These are phyloP conservation scores for Metallyticus violacea DNA, from an alignment of 2,888 invertebrate species.

Conservation along the genomic window DNA sequence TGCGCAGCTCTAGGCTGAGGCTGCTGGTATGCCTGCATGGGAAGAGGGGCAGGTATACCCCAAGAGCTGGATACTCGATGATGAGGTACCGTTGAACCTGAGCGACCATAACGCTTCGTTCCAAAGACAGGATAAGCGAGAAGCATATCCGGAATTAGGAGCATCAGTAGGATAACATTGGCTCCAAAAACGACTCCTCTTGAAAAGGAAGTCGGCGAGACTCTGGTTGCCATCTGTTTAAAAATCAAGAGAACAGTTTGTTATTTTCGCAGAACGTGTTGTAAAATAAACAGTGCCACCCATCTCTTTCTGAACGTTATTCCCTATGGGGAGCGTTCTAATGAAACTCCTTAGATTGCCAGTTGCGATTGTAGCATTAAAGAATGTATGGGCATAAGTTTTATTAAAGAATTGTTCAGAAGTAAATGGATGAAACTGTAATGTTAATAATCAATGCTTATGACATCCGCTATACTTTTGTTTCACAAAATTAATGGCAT, in stretches of 20 bases:
- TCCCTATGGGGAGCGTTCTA: too few species aligned
- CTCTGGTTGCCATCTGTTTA: background rate
- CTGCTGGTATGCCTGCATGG: conserved; percentile 24
- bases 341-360: too few species aligned
- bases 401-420: too few species aligned
- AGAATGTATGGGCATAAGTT: too few species aligned
- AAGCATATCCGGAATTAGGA: conserved; percentile 40
- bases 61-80: conserved; percentile 11
- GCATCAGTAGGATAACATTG: background rate
- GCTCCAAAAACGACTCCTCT: background rate
- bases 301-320: too few species aligned
- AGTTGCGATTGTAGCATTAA: too few species aligned
- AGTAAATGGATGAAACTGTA: too few species aligned
- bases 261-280: too few species aligned
- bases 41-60: conserved; percentile 15
- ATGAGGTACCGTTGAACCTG: conserved; percentile 22
- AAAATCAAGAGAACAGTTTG: background rate
- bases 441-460: too few species aligned
- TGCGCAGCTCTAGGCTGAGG: conserved; percentile 18
- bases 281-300: too few species aligned
- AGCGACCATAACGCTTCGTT: conserved; percentile 46
- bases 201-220: background rate
- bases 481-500: too few species aligned
- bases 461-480: too few species aligned
- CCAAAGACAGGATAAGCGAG: conserved; percentile 45